Conservation (phyloP, 2,797 vertebrate species). For the Okamejei kenojei region DNA sequence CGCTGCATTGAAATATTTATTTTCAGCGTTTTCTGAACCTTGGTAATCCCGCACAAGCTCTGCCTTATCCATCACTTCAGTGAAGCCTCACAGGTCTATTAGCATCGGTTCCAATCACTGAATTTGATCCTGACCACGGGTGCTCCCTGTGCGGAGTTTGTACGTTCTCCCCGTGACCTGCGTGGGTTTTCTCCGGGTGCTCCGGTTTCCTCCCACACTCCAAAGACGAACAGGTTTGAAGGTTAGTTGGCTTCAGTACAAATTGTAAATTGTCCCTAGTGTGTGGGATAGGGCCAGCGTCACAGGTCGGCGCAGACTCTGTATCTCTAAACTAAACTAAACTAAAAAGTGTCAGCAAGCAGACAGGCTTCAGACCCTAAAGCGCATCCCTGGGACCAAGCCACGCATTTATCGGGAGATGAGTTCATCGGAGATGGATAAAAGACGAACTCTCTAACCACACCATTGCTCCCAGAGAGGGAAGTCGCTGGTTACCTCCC, state of each 20-base stretch:
- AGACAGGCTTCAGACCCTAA: background rate
- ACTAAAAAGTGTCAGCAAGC: background rate
- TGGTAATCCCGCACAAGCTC: background rate
- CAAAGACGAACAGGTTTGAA: too few relatives aligned
- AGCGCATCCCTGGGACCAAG: background rate
- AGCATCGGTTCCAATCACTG: background rate
- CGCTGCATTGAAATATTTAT: background rate
- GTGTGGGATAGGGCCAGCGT: too few relatives aligned
- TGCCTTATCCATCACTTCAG: background rate
- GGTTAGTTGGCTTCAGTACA: too few relatives aligned
- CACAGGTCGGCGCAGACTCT: too few relatives aligned
- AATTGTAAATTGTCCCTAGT: too few relatives aligned
- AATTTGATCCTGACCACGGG: background rate
- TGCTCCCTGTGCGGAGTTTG: too few relatives aligned
- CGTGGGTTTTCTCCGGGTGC: too few relatives aligned
- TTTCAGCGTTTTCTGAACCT: background rate
- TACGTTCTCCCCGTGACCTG: too few relatives aligned
- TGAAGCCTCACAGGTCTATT: background rate
- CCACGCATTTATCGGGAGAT: background rate
- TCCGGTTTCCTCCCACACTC: too few relatives aligned
- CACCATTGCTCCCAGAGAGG: background rate
- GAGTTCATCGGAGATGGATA: background rate
- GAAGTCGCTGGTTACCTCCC: background rate
- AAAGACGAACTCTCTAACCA: background rate
- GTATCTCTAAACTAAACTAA: too few relatives aligned